A percentile compares a stretch with the other conserved stretches of the same genome.
Conservation (phyloP, 2,888 invertebrate genomes). For the Agrotis exclamationis region DNA sequence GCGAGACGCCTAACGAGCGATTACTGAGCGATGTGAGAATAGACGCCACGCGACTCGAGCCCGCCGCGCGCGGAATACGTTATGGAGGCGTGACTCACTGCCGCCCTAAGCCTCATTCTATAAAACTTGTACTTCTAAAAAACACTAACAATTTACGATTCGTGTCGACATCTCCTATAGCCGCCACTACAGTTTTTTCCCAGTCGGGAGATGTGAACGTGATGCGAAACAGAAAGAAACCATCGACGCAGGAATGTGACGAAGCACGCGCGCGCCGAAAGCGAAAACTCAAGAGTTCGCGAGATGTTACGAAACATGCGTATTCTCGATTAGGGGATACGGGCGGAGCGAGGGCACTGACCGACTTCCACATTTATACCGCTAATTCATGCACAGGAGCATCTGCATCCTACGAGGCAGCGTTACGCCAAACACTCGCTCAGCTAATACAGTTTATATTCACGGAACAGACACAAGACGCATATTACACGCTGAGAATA, state of each 20-base stretch:
- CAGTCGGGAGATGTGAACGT: slow-evolving; percentile 70
- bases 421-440: slow-evolving; percentile 75
- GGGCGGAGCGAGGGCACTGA: slow-evolving; percentile 85
- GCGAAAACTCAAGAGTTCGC: slow-evolving; percentile 83
- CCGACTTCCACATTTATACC: slow-evolving; percentile 89
- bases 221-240: slow-evolving; percentile 78
- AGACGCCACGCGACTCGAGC: slow-evolving; percentile 79
- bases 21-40: slow-evolving; percentile 81
- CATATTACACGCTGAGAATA: slow-evolving; percentile 81
- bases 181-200: slow-evolving; percentile 66
- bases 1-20: slow-evolving; percentile 87
- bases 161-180: slow-evolving; percentile 77
- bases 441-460: slow-evolving; percentile 83
- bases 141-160: slow-evolving; percentile 78
- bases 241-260: slow-evolving; percentile 74
- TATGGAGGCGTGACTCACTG: slow-evolving; percentile 82
- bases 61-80: slow-evolving; percentile 81
- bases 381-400: slow-evolving; percentile 87
- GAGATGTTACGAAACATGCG: slow-evolving; percentile 85
- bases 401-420: slow-evolving; percentile 82
- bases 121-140: slow-evolving; percentile 68
- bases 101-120: slow-evolving; percentile 68
- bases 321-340: slow-evolving; percentile 86
- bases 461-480: slow-evolving; percentile 77
- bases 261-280: slow-evolving; percentile 79